phyloP scores from a whole-genome alignment of 2,888 invertebrate genomes.

The Steinernema hermaphroditum region DNA sequence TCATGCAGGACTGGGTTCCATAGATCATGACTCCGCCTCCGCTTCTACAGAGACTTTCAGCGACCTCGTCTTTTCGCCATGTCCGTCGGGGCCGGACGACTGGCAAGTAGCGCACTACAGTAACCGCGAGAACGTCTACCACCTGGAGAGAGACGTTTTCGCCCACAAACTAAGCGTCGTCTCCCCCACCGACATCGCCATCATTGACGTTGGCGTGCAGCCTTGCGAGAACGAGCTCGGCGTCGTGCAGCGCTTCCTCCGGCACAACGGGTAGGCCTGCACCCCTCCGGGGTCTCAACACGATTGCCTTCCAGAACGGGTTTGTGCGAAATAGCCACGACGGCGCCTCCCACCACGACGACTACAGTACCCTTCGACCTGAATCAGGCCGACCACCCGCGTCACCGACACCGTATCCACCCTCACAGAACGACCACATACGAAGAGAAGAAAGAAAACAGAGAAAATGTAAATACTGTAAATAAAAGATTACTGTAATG shows the following conservation, averaged over 20 bases:
- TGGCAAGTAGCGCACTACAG: slow-evolving; percentile 24
- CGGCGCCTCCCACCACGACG: slow-evolving; percentile 2
- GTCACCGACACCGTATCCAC: slow-evolving; percentile 21
- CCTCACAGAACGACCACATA: slow-evolving; percentile 14
- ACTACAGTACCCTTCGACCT: not conserved
- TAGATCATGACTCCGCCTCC: too few relatives aligned
- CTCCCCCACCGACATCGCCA: slow-evolving; percentile 8
- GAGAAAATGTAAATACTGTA: slow-evolving; percentile 28
- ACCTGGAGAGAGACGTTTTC: not conserved
- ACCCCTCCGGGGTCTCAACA: not conserved
- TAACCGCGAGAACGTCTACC: slow-evolving; percentile 28
- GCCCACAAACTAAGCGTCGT: slow-evolving; percentile 19
- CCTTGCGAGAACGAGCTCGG: slow-evolving; percentile 12
- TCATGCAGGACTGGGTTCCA: too few relatives aligned
- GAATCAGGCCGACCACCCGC: not conserved
- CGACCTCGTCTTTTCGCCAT: slow-evolving; percentile 1
- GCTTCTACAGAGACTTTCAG: too few relatives aligned
- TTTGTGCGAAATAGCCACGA: not conserved
- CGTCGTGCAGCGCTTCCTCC: not conserved
- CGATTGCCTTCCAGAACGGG: not conserved
- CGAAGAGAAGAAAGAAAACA: slow-evolving; percentile 4
- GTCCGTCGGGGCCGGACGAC: not conserved
- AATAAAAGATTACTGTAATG: slow-evolving; percentile 24
- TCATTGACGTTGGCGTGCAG: slow-evolving; percentile 25
- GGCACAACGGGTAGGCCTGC: not conserved